Conservation (phyloP, 2,888 invertebrate genomes). For the Xestia ashworthii region DNA sequence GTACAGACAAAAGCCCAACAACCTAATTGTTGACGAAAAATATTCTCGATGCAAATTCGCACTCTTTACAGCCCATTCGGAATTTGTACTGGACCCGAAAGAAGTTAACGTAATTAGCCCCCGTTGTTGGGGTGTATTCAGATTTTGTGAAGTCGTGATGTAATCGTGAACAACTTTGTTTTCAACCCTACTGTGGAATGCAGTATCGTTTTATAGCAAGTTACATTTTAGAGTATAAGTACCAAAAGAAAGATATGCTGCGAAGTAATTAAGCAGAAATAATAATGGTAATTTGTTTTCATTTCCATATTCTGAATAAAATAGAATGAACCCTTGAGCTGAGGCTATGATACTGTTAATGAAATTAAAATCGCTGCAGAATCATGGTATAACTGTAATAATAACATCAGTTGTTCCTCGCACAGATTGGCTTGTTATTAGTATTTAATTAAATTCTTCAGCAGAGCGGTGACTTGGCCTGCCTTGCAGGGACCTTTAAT, state of each 20-base stretch:
- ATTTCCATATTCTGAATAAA: slow-evolving; percentile 40
- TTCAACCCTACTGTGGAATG: slow-evolving; percentile 58
- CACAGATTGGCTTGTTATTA: slow-evolving; percentile 66
- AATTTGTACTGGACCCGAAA: slow-evolving; percentile 87
- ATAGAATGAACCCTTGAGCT: slow-evolving; percentile 34
- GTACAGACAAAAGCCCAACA: slow-evolving; percentile 86
- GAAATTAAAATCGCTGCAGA: slow-evolving; percentile 55
- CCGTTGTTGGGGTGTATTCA: slow-evolving; percentile 76
- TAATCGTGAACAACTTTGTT: slow-evolving; percentile 67
- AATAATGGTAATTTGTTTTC: slow-evolving; percentile 38
- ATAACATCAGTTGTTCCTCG: slow-evolving; percentile 53
- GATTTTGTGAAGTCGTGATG: slow-evolving; percentile 74
- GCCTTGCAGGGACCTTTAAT: slow-evolving; percentile 70
- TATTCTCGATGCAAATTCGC: slow-evolving; percentile 90
- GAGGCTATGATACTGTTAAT: slow-evolving; percentile 47
- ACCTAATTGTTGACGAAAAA: slow-evolving; percentile 90
- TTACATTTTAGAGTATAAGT: slow-evolving; percentile 21
- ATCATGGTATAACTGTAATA: slow-evolving; percentile 54
- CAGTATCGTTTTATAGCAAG: slow-evolving; percentile 35
- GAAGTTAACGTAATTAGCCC: slow-evolving; percentile 87
- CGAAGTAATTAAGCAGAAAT: slow-evolving; percentile 37
- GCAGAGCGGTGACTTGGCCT: slow-evolving; percentile 62
- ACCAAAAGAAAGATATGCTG: slow-evolving; percentile 3
- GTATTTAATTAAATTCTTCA: slow-evolving; percentile 73
- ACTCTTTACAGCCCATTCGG: slow-evolving; percentile 89